These are phyloP conservation scores for Drepana arcuata DNA, from an alignment of 1,140 invertebrate genomes.

Conservation along the genomic window DNA sequence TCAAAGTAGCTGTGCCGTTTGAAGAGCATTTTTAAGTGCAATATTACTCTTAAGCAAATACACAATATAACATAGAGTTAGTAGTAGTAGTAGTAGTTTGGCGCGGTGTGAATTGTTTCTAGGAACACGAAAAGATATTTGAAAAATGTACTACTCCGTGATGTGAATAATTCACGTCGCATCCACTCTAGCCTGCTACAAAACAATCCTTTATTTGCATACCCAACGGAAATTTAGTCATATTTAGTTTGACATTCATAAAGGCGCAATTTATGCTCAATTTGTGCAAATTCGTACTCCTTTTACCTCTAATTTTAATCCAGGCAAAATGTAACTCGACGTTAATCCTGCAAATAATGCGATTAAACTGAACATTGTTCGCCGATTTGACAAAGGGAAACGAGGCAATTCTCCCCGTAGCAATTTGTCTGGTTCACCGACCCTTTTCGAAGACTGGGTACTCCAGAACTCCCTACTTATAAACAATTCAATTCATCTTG, in stretches of 20 bases:
- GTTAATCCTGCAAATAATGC: slow-evolving; percentile 42
- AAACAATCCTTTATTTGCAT: slow-evolving; percentile 21
- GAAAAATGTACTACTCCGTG: slow-evolving; percentile 11
- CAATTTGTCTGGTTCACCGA: slow-evolving; percentile 57
- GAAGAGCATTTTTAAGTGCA: too few relatives aligned
- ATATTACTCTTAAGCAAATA: too few relatives aligned
- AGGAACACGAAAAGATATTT: slow-evolving; percentile 17
- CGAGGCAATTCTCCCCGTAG: slow-evolving; percentile 22
- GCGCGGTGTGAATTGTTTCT: too few relatives aligned
- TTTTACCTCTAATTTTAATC: slow-evolving; percentile 21
- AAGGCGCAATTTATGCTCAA: slow-evolving; percentile 24
- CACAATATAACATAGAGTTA: too few relatives aligned
- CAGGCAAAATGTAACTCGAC: slow-evolving; percentile 22
- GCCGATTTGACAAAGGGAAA: slow-evolving; percentile 32
- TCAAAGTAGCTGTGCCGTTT: too few relatives aligned
- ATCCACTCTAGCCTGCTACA: slow-evolving; percentile 13
- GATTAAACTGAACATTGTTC: slow-evolving; percentile 34
- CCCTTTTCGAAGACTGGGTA: slow-evolving; percentile 33
- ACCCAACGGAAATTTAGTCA: slow-evolving; percentile 11
- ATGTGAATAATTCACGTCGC: slow-evolving; percentile 17
- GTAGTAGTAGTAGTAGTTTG: too few relatives aligned
- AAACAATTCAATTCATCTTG: slow-evolving; percentile 42
- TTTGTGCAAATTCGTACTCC: slow-evolving; percentile 17
- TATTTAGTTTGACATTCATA: slow-evolving; percentile 20
- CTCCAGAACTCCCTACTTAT: slow-evolving; percentile 20